Evolutionary conservation across 2,888 invertebrate species (phyloP).

Genomic region (Pandemis cinnamomeana): DNA sequence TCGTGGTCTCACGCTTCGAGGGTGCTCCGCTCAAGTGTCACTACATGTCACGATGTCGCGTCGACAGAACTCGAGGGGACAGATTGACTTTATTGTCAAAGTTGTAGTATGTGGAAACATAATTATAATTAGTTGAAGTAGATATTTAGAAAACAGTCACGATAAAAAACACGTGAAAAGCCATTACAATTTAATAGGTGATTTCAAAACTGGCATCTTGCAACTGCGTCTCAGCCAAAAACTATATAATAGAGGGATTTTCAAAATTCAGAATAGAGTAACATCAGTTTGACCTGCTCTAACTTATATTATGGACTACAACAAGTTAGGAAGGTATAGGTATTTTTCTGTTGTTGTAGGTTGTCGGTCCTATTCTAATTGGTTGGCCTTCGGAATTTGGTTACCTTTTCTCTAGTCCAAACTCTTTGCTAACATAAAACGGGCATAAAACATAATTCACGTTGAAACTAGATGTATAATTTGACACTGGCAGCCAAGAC

Average conservation of each 20-base stretch:
- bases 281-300: too few relatives aligned
- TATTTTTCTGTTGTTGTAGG: too few relatives aligned
- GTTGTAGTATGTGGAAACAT: not conserved
- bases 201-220: too few relatives aligned
- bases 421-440: not conserved
- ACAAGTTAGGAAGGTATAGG: too few relatives aligned
- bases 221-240: too few relatives aligned
- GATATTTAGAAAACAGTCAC: not conserved
- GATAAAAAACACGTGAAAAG: not conserved
- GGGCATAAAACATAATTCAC: conserved; percentile 20
- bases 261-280: too few relatives aligned
- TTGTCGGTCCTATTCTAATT: too few relatives aligned
- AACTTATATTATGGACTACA: too few relatives aligned
- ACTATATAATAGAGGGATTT: too few relatives aligned
- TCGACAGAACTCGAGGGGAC: conserved; percentile 12
- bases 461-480: conserved; percentile 31
- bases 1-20: conserved; percentile 61
- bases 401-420: too few relatives aligned
- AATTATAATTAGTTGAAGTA: conserved; percentile 3
- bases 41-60: conserved; percentile 55
- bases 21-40: conserved; percentile 56
- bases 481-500: conserved; percentile 28
- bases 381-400: too few relatives aligned
- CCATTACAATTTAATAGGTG: too few relatives aligned
- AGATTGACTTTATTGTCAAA: conserved; percentile 9